Conservation (phyloP, 1,140 invertebrate genomes). For the Drosophila suzukii region DNA sequence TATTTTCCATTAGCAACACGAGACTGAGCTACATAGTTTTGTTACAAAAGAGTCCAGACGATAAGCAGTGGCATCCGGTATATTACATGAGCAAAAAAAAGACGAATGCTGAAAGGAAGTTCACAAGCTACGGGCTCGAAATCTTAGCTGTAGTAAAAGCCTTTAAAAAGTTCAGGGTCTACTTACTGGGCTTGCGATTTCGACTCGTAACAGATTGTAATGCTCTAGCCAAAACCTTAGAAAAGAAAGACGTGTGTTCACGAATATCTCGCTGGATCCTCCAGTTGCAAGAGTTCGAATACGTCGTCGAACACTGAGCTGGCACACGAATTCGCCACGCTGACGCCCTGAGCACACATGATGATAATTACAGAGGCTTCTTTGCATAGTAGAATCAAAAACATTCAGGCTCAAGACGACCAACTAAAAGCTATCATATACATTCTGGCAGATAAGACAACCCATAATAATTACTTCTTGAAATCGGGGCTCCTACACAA, state of each 20-base stretch:
- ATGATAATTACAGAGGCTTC: too few species aligned
- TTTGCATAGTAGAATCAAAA: too few species aligned
- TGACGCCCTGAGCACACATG: too few species aligned
- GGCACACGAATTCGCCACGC: too few species aligned
- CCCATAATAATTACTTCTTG: too few species aligned
- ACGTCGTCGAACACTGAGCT: neutral
- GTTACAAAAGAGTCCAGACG: too few species aligned
- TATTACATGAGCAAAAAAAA: slow-evolving; percentile 7
- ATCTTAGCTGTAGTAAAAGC: slow-evolving; percentile 7
- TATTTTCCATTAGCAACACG: too few species aligned
- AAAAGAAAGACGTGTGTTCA: neutral
- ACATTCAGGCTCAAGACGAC: too few species aligned
- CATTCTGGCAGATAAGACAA: too few species aligned
- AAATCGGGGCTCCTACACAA: too few species aligned
- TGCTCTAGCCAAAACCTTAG: slow-evolving; percentile 7
- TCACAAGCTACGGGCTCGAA: neutral
- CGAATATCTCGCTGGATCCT: neutral
- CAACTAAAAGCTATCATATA: too few species aligned
- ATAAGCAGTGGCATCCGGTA: neutral
- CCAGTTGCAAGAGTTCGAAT: neutral
- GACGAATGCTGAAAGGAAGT: neutral
- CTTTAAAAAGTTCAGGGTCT: slow-evolving; percentile 7
- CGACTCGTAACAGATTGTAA: slow-evolving; percentile 15
- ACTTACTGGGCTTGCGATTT: slow-evolving; percentile 12
- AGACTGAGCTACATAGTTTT: too few species aligned